Conservation (phyloP, 2,113 vertebrate species). For the Microcebus ravelobensis region DNA sequence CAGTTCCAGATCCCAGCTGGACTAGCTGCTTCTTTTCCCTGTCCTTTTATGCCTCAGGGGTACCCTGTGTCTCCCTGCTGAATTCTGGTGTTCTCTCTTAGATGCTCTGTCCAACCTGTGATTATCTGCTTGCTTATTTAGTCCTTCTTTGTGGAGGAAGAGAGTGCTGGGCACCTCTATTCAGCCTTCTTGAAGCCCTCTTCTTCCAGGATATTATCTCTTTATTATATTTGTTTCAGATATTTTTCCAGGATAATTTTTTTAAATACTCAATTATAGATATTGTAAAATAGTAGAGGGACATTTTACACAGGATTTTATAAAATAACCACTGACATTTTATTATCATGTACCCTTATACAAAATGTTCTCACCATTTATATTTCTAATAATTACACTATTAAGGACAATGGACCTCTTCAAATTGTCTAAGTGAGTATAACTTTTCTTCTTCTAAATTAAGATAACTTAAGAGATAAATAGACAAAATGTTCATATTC, state of each 20-base stretch:
- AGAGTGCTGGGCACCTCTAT: background rate
- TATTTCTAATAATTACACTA: constrained; percentile 34
- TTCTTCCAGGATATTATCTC: background rate
- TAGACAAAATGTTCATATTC: background rate
- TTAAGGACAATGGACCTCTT: background rate
- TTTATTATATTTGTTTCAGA: background rate
- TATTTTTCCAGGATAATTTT: constrained; percentile 15
- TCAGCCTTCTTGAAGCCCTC: background rate
- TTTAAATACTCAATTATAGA: background rate
- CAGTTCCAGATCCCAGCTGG: background rate
- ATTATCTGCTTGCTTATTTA: background rate
- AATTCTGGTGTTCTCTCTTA: background rate
- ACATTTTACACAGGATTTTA: background rate
- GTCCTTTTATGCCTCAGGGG: background rate
- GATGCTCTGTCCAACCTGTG: background rate
- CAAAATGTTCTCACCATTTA: background rate
- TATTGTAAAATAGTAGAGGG: background rate
- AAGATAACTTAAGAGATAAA: background rate
- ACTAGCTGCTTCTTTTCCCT: background rate
- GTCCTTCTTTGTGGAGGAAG: background rate
- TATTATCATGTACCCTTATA: background rate
- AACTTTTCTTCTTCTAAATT: background rate
- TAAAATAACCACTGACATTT: background rate
- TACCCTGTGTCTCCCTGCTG: background rate
- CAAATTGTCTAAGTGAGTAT: constrained; percentile 52